A percentile compares a stretch with the other conserved stretches of the same genome.
These are phyloP conservation scores for Ammodytes marinus DNA, from an alignment of 2,113 vertebrate genomes.

Conservation along the genomic window DNA sequence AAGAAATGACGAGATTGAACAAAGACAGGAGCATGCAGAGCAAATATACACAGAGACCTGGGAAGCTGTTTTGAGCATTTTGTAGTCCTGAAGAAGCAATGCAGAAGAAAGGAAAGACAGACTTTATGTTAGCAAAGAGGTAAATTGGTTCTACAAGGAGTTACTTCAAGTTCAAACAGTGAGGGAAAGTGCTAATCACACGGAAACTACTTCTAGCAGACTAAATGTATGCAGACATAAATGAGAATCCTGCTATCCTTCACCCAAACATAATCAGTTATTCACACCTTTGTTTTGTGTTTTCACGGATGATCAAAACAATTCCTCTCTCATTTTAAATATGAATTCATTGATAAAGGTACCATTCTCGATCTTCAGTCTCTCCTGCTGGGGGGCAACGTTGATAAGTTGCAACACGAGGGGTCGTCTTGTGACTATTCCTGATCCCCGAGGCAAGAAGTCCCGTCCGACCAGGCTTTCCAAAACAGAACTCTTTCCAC, in stretches of 20 bases:
- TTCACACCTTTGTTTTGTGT: not conserved
- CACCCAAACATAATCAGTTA: not conserved
- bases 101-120: conserved; percentile 60
- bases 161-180: conserved; percentile 30
- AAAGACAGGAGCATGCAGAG: conserved; percentile 57
- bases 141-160: conserved; percentile 4
- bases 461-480: conserved; percentile 87
- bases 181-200: conserved; percentile 24
- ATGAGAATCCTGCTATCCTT: not conserved
- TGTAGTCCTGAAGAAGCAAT: conserved; percentile 78
- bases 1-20: conserved; percentile 10
- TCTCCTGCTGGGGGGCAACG: conserved; percentile 78
- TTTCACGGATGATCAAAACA: not conserved
- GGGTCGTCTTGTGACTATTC: conserved; percentile 86
- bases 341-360: conserved; percentile 6
- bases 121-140: conserved; percentile 57
- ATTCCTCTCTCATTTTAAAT: not conserved
- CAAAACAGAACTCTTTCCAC: conserved; percentile 88
- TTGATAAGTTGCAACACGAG: conserved; percentile 87
- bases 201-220: conserved; percentile 1
- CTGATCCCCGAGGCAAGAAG: conserved; percentile 87
- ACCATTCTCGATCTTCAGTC: conserved; percentile 80
- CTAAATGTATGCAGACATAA: not conserved
- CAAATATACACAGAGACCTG: conserved; percentile 81
- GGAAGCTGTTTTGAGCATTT: conserved; percentile 79